Base-by-base conservation (phyloP, 2,888 invertebrate genomes). In the Stenodera caucasica region DNA sequence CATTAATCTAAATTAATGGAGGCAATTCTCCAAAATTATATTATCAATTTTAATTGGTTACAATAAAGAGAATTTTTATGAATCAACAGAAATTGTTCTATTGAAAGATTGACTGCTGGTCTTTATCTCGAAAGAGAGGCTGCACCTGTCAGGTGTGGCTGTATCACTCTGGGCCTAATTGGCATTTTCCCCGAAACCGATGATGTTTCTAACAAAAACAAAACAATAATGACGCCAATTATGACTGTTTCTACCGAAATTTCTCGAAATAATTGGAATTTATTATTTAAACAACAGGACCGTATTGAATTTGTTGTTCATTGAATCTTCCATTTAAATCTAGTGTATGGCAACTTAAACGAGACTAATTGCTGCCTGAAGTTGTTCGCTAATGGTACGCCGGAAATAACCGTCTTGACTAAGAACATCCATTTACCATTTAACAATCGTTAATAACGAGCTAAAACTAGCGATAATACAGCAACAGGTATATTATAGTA, bases 361-460 rank as follows among this genome's bases (percentile, higher is more conserved):
- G 18, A 2, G 40, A 65, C 65, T 70, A 67, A 70, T 67, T 67
- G 66, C 65, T 55, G 67, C 68, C 67, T 67, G 57, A 64, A 70
- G 67, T 67, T 64, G 61, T 62, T 65, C 65, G 65, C 63, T 70
- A 68, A 70, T 66, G 66, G 65, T 51, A 63, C 58, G 55, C 65
- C 58, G 67, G 67, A 68, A 66, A 63, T 50, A 51, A 58, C 59
- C 59, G 58, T 61, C 64, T 57, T 60, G 49, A 55, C 52, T 60
- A 57, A 63, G 65, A 63, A 67, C 57, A 59, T 57, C 60, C 54
- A 59, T 59, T 61, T 60, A 53, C 35, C 53, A 9, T 23, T 14
- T 9, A 35, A 65, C 63, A 63, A 65, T 63, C 57, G 57, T 63
- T 63, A 65, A 58, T 63, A 61, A 63, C 53, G 61, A 63, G 58